Percentiles rank a stretch among this genome's conserved stretches.
phyloP scores from a whole-genome alignment of 2,113 vertebrate species.

The Salvator merianae region DNA sequence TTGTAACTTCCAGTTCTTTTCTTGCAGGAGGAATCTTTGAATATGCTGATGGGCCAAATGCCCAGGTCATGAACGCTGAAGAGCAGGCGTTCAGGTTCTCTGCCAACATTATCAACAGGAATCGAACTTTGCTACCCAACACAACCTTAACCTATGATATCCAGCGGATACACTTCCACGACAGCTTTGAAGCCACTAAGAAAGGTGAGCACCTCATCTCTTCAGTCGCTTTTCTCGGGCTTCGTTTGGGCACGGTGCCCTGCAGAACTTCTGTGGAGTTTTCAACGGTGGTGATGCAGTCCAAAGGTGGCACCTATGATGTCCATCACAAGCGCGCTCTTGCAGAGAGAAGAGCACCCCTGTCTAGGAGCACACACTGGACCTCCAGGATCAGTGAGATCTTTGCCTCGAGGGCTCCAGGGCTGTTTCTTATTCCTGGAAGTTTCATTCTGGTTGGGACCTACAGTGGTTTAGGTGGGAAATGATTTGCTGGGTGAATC shows the following conservation, averaged over 20 bases:
- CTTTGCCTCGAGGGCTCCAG: neutral
- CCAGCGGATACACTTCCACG: conserved; percentile 98
- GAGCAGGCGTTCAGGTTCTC: conserved; percentile 98
- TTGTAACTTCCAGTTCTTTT: conserved; percentile 23
- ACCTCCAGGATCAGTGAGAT: neutral
- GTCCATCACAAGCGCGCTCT: no score
- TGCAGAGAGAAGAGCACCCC: no score
- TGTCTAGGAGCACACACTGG: no score
- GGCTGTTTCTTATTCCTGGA: neutral
- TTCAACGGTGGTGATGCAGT: neutral
- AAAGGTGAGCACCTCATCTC: conserved; percentile 85
- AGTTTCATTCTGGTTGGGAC: neutral
- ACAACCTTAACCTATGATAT: conserved; percentile 98
- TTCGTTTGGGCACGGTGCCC: neutral
- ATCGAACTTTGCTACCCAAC: conserved; percentile 95
- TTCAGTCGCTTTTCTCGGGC: neutral
- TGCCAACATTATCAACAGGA: conserved; percentile 98
- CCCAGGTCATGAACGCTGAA: conserved; percentile 91
- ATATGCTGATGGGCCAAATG: conserved; percentile 88
- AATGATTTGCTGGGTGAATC: neutral
- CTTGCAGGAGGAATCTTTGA: conserved; percentile 96
- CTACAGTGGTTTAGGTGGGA: neutral
- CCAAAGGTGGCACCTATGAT: neutral
- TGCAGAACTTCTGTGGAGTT: neutral
- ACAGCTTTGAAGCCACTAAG: conserved; percentile 98